Conservation (phyloP, 64 coral and sea anemone genomes). For the Astreopora myriophthalma region DNA sequence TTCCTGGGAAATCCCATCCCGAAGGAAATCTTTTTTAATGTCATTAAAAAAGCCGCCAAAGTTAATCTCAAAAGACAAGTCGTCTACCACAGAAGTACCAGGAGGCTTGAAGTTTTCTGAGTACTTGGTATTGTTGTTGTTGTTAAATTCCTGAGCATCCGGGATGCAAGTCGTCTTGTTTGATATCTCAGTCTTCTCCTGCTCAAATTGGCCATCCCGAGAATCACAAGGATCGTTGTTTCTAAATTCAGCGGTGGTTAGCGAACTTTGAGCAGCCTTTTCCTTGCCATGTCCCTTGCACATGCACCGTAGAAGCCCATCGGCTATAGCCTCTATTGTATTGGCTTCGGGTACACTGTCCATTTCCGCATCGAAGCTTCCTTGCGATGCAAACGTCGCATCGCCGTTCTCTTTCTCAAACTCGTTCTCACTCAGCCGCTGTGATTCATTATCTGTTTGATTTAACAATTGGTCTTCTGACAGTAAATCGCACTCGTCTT, state of each 20-base stretch:
- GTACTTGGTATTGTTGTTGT: not conserved
- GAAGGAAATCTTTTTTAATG: not conserved
- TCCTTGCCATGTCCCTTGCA: not conserved
- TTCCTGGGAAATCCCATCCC: not conserved
- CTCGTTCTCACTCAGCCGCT: not conserved
- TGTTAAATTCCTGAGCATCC: not conserved
- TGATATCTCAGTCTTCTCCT: not conserved
- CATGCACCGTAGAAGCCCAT: slow-evolving; percentile 15
- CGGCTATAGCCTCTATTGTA: slow-evolving; percentile 34
- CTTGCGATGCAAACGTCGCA: not conserved
- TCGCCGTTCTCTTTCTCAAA: not conserved
- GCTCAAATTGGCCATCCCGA: not conserved
- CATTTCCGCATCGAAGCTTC: slow-evolving; percentile 36
- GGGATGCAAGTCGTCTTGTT: not conserved
- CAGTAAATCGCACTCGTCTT: slow-evolving; percentile 80
- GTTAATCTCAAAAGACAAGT: not conserved
- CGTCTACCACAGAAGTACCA: not conserved
- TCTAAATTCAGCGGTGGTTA: not conserved
- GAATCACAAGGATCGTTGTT: not conserved
- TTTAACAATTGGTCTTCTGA: slow-evolving; percentile 75
- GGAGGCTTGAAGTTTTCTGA: not conserved
- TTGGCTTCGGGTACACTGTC: slow-evolving; percentile 7
- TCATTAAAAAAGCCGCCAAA: slow-evolving; percentile 28
- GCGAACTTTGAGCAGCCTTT: not conserved
- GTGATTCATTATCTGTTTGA: slow-evolving; percentile 34